These are phyloP conservation scores for Campopleginae sp. DNA, from an alignment of 2,888 invertebrate species.

Conservation along the genomic window DNA sequence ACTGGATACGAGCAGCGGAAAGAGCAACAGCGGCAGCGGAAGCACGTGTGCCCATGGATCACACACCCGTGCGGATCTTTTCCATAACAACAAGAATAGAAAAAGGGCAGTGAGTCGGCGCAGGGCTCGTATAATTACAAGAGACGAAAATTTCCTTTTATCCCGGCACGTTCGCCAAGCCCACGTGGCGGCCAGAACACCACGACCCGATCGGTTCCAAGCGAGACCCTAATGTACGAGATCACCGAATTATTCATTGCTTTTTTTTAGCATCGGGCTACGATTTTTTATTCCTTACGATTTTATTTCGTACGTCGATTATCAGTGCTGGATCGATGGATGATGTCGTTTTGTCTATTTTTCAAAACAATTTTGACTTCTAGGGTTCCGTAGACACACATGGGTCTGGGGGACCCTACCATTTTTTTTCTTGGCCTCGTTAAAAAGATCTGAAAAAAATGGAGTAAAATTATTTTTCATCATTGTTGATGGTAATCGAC, in stretches of 20 bases:
- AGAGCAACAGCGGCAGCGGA: not conserved
- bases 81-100: constrained; percentile 43
- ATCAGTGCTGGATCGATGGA: not conserved
- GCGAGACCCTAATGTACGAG: not conserved
- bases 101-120: constrained; percentile 21
- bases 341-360: too few species aligned
- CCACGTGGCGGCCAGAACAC: constrained; percentile 57
- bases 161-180: constrained; percentile 51
- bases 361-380: too few species aligned
- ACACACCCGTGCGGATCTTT: constrained; percentile 13
- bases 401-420: too few species aligned
- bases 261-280: not conserved
- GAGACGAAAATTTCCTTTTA: constrained; percentile 49
- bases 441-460: too few species aligned
- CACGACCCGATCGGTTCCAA: not conserved
- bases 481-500: too few species aligned
- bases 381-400: too few species aligned
- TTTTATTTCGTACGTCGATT: not conserved
- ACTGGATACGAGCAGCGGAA: not conserved
- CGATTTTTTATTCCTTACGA: not conserved
- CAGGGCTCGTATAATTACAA: not conserved
- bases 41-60: constrained; percentile 50
- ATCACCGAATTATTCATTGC: constrained; percentile 39
- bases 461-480: too few species aligned
- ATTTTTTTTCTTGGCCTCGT: too few species aligned